Base-by-base conservation (phyloP, 2,888 invertebrate genomes). In the Cheilosia scutellata region DNA sequence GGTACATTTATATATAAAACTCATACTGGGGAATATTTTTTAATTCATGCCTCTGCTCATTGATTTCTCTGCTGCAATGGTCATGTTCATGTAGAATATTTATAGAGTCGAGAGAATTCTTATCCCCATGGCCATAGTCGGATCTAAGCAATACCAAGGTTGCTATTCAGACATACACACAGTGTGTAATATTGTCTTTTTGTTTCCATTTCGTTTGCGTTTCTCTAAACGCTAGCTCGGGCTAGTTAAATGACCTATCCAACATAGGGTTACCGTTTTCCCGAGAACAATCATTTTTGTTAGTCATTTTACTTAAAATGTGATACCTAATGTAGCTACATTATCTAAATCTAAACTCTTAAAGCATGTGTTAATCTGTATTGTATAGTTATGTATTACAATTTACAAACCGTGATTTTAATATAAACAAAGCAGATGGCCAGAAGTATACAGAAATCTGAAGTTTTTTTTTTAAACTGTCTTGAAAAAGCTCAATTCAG, bases 31-130 rank as follows among this genome's bases (percentile, higher is more conserved):
- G 55, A 11, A 53, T 57, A 66, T 62, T 77, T 51, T 47, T 70
- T 74, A 75, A 75, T 75, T 65, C 68, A 84, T 84, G 79, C 84
- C 75, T 58, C 75, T 84, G 68, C 60, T 79, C 84, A 84, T 79
- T 84, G 84, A 84, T 79, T 79, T 84, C 80, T 70, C 74, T 75
- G 37, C 25, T 66, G 40, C 44, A 47, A 29, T 40, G 37, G 65
- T 47, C n/a, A 20, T 42, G 55, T 49, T 29, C 29, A 42, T 65
- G 55, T 29, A 37, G 33, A 62, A 55, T 63, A 72, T 66, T 53
- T 71, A 42, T 58, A 71, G 65, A 65, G 51, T 42, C 42, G 31
- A 58, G 33, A 55, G 51, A 60, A 75, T 75, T 57, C 33, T 57
- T 57, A 29, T 42, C 57, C 20, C 49, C 68, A 51, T 74, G 49